phyloP scores from a whole-genome alignment of 2,888 invertebrate genomes.

The Pogonocherus hispidulus region DNA sequence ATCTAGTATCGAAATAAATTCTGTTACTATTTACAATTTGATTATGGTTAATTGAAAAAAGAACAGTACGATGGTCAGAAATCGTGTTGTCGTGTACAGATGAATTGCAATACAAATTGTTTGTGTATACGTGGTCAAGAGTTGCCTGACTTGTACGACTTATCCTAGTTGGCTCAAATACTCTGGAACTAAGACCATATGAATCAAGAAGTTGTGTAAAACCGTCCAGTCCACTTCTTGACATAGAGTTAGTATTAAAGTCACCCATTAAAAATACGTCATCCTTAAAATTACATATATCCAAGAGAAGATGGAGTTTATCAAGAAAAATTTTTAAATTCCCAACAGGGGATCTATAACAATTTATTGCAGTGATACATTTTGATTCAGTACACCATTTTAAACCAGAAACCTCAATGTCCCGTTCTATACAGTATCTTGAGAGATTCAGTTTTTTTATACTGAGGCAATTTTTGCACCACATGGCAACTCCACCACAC shows the following conservation, averaged over 20 bases:
- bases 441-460: background rate
- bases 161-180: background rate
- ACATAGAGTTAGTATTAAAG: background rate
- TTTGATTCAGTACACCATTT: background rate
- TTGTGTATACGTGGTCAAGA: conserved; percentile 2
- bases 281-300: background rate
- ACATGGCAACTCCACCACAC: background rate
- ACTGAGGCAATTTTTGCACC: background rate
- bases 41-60: background rate
- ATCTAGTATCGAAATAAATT: background rate
- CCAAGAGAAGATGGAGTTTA: background rate
- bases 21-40: background rate
- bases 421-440: background rate
- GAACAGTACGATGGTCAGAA: conserved; percentile 15
- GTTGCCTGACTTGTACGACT: background rate
- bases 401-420: background rate
- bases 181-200: background rate
- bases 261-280: background rate
- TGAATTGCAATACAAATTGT: background rate
- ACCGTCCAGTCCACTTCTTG: background rate
- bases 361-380: background rate
- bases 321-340: background rate
- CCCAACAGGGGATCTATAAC: background rate
- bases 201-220: background rate
- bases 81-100: background rate